phyloP scores from a whole-genome alignment of 92 coral and sea anemone genomes.

The Bergia puertoricense region DNA sequence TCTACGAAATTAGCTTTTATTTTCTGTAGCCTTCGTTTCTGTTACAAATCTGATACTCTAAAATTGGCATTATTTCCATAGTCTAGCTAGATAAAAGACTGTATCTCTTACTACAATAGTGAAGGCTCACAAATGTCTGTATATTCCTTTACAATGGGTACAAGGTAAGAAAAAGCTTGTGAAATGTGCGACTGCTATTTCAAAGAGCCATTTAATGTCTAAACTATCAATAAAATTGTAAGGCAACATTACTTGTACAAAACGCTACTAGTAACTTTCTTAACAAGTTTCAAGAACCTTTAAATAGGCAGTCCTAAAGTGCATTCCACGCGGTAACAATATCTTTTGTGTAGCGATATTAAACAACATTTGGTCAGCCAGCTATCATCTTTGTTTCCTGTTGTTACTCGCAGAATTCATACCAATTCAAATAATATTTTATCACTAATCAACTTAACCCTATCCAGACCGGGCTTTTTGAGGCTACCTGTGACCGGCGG shows the following conservation, averaged over 20 bases:
- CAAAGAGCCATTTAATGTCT: neutral
- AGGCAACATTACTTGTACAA: neutral
- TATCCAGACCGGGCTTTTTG: too few species aligned
- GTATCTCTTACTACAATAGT: neutral
- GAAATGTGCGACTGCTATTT: neutral
- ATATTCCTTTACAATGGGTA: slow-evolving; percentile 7
- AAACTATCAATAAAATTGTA: neutral
- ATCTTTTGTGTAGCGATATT: neutral
- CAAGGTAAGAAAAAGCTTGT: neutral
- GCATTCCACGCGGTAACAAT: too few species aligned
- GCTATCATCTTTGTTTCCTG: neutral
- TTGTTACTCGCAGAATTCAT: neutral
- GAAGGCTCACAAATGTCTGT: neutral
- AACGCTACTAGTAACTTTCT: neutral
- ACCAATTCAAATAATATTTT: neutral
- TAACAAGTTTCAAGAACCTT: too few species aligned
- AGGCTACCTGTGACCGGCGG: too few species aligned
- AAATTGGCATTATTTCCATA: slow-evolving; percentile 25
- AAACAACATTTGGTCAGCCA: neutral
- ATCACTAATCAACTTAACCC: neutral
- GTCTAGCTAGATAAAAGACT: slow-evolving; percentile 10
- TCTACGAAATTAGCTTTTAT: slow-evolving; percentile 28
- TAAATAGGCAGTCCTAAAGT: neutral
- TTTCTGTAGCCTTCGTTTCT: slow-evolving; percentile 33
- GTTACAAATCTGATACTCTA: slow-evolving; percentile 37